These are phyloP conservation scores for Corticium candelabrum DNA, from an alignment of 37 sponge, comb jelly and placozoan species.

Conservation along the genomic window DNA sequence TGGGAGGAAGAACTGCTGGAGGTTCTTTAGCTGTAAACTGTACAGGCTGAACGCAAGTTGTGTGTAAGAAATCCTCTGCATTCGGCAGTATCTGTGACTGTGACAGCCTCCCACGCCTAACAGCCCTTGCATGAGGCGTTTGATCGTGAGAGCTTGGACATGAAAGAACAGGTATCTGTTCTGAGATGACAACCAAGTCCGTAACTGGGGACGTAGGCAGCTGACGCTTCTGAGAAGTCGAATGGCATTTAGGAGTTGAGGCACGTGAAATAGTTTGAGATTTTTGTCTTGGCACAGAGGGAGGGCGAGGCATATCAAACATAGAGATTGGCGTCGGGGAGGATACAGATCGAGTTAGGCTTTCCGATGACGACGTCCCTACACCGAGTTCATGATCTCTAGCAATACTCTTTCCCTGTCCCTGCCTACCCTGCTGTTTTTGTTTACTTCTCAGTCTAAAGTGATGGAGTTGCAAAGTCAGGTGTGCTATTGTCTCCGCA, in stretches of 20 bases:
- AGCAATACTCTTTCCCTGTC: too few relatives aligned
- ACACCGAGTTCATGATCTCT: too few relatives aligned
- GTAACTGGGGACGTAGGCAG: neutral
- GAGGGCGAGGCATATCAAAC: neutral
- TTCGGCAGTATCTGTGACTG: too few relatives aligned
- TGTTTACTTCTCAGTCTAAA: constrained; percentile 1
- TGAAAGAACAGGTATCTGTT: too few relatives aligned
- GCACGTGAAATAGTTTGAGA: too few relatives aligned
- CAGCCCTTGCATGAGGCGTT: too few relatives aligned
- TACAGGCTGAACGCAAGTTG: neutral
- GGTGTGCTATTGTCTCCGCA: constrained; percentile 22
- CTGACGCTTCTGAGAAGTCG: too few relatives aligned
- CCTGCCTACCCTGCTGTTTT: constrained; percentile 15
- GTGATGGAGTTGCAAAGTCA: constrained; percentile 41
- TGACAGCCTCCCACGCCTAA: neutral
- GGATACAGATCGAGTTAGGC: neutral
- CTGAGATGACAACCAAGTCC: neutral
- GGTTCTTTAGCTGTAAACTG: neutral
- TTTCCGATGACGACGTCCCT: neutral
- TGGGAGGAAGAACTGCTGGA: neutral
- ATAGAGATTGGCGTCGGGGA: neutral
- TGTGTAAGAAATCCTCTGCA: neutral
- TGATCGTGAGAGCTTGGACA: too few relatives aligned
- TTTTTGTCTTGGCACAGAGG: neutral
- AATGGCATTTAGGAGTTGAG: too few relatives aligned